These are phyloP conservation scores for Anableps anableps DNA, from an alignment of 2,797 vertebrate genomes.

Conservation along the genomic window DNA sequence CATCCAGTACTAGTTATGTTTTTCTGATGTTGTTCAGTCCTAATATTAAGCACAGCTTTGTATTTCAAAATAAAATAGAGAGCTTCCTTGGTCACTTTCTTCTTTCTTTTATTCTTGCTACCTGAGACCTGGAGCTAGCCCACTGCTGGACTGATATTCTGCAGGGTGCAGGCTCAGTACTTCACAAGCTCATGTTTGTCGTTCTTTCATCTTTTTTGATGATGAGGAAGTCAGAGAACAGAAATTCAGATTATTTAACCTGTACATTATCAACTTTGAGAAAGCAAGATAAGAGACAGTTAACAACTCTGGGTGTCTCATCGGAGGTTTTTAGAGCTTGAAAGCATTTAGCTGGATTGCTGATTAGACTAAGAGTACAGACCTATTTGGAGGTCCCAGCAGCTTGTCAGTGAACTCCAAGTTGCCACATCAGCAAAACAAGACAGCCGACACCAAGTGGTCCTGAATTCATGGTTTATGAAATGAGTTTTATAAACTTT, in stretches of 20 bases:
- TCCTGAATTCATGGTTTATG: background rate
- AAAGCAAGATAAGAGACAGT: background rate
- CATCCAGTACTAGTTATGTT: background rate
- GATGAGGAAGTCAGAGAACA: background rate
- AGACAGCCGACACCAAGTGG: background rate
- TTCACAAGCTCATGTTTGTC: too few relatives aligned
- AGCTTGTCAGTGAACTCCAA: background rate
- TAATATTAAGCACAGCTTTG: background rate
- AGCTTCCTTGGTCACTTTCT: background rate
- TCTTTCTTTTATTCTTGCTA: background rate
- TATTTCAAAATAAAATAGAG: background rate
- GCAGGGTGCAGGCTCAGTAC: too few relatives aligned
- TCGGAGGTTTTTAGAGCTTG: background rate
- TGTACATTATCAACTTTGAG: background rate
- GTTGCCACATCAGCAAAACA: background rate
- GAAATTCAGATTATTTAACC: background rate
- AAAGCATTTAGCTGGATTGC: background rate
- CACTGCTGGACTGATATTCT: background rate
- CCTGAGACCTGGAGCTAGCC: background rate
- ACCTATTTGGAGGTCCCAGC: too few relatives aligned
- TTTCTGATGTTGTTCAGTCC: background rate
- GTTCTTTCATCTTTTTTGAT: background rate
- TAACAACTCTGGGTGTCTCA: background rate
- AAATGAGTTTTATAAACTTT: background rate
- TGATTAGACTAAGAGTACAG: background rate